Evolutionary conservation across 2,888 invertebrate species (phyloP).

Genomic region (Trichopria drosophilae): DNA sequence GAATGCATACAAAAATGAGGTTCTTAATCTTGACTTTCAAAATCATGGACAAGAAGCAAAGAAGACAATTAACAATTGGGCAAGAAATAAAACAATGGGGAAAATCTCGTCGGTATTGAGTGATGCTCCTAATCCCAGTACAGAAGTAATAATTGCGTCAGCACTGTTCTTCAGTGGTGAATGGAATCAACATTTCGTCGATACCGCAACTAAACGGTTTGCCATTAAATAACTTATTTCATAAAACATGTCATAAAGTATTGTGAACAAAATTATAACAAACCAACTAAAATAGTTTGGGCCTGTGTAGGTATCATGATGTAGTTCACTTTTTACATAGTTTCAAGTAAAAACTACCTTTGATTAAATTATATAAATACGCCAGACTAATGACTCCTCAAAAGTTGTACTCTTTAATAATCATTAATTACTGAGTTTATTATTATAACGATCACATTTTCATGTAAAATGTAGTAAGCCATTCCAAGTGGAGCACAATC

Average conservation of each 20-base stretch:
- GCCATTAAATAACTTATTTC: background rate
- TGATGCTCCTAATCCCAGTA: conserved; percentile 61
- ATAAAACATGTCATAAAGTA: too few relatives aligned
- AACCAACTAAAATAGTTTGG: too few relatives aligned
- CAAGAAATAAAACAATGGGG: conserved; percentile 64
- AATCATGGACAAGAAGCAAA: conserved; percentile 55
- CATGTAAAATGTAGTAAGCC: too few relatives aligned
- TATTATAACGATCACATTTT: too few relatives aligned
- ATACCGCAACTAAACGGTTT: conserved; percentile 37
- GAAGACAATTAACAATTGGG: conserved; percentile 67
- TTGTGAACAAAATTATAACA: too few relatives aligned
- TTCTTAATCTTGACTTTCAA: conserved; percentile 63
- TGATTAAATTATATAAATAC: too few relatives aligned
- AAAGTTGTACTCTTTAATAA: too few relatives aligned
- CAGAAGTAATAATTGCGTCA: conserved; percentile 67
- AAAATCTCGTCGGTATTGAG: conserved; percentile 66
- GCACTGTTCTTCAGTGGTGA: conserved; percentile 73
- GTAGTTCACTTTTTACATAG: too few relatives aligned
- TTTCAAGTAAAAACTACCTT: too few relatives aligned
- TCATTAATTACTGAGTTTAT: too few relatives aligned
- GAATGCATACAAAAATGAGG: conserved; percentile 63
- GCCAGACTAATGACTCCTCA: too few relatives aligned
- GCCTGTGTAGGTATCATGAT: too few relatives aligned
- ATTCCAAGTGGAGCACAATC: conserved; percentile 36
- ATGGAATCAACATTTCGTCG: conserved; percentile 69